Evolutionary conservation across 1,140 invertebrate genomes (phyloP).

Genomic region (Drosophila sturtevanti): DNA sequence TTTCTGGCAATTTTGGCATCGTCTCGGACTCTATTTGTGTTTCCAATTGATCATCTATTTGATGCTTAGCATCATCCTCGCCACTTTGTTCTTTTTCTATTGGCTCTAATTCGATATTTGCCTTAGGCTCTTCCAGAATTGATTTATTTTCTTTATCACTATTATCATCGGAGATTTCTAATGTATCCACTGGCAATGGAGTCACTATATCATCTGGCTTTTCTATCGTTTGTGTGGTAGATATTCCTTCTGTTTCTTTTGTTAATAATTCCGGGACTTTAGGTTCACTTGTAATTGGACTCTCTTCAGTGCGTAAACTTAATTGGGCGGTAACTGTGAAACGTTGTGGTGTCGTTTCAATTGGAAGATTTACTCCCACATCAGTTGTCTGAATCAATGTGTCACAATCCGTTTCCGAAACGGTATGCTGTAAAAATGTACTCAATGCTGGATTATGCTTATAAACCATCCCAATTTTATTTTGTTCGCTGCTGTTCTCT

Average conservation of each 20-base stretch:
- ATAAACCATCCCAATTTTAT: constrained; percentile 16
- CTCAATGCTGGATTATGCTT: constrained; percentile 78
- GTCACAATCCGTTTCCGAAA: constrained; percentile 16
- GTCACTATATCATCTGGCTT: background rate
- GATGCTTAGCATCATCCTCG: background rate
- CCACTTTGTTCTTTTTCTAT: background rate
- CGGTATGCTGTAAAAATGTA: constrained; percentile 76
- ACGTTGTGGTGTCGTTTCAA: constrained; percentile 50
- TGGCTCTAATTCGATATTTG: background rate
- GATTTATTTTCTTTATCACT: constrained; percentile 38
- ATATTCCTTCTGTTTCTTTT: background rate
- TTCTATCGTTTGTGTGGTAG: background rate
- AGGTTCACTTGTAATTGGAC: background rate
- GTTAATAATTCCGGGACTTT: background rate
- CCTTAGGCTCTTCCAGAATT: background rate
- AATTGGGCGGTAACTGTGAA: constrained; percentile 14
- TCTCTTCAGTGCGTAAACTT: background rate
- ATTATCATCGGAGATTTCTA: background rate
- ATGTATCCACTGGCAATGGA: background rate
- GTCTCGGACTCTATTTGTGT: constrained; percentile 10
- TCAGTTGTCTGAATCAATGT: constrained; percentile 6
- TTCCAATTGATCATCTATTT: constrained; percentile 23
- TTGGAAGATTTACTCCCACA: constrained; percentile 26
- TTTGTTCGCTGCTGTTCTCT: background rate
- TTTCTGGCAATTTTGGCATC: background rate